phyloP scores from a whole-genome alignment of 2,888 invertebrate species.

The Apantesis nais region DNA sequence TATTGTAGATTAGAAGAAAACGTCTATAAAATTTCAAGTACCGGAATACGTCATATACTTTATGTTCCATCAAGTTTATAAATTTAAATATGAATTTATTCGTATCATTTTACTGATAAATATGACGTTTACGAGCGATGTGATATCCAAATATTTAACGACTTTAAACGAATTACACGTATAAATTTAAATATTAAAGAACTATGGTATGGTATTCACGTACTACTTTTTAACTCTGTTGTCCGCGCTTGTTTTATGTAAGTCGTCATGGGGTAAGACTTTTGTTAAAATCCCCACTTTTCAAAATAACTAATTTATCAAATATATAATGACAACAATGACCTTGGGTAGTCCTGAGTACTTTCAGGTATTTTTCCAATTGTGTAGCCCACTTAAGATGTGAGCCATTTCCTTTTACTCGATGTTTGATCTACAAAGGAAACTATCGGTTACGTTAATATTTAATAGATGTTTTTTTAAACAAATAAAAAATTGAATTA shows the following conservation, averaged over 20 bases:
- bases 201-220: conserved; percentile 4
- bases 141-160: conserved; percentile 75
- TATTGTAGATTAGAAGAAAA: conserved; percentile 23
- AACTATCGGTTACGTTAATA: too few relatives aligned
- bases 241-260: not conserved
- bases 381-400: too few relatives aligned
- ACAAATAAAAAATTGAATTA: too few relatives aligned
- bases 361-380: too few relatives aligned
- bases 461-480: too few relatives aligned
- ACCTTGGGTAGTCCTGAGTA: too few relatives aligned
- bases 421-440: too few relatives aligned
- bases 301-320: too few relatives aligned
- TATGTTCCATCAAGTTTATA: conserved; percentile 58
- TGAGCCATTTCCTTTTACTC: too few relatives aligned
- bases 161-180: conserved; percentile 75
- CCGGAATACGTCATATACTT: conserved; percentile 43
- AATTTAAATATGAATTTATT: conserved; percentile 61
- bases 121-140: conserved; percentile 66
- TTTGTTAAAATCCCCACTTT: not conserved
- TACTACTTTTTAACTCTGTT: not conserved
- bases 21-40: conserved; percentile 41
- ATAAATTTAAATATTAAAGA: conserved; percentile 68
- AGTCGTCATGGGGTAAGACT: not conserved
- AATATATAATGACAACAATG: too few relatives aligned
- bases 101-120: conserved; percentile 64